These are phyloP conservation scores for Aspidapion aeneum DNA, from an alignment of 2,888 invertebrate species.

Conservation along the genomic window DNA sequence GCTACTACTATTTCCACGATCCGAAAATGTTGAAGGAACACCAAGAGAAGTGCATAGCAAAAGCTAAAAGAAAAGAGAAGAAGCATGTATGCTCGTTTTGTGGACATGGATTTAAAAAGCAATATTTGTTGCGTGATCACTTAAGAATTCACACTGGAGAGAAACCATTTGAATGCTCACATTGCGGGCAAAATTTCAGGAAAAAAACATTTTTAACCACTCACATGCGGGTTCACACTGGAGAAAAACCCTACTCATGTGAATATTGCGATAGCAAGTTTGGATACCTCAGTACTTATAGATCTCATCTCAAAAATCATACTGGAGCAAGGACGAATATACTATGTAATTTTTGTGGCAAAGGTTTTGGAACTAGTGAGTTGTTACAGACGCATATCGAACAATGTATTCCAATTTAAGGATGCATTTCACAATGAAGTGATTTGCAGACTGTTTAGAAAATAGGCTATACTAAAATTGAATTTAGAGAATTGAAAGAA, in stretches of 20 bases:
- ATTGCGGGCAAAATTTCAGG: slow-evolving; percentile 52
- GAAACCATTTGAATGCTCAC: slow-evolving; percentile 46
- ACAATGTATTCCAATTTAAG: slow-evolving; percentile 24
- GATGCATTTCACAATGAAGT: too few species aligned
- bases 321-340: slow-evolving; percentile 27
- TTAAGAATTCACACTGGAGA: slow-evolving; percentile 49
- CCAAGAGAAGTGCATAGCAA: not conserved
- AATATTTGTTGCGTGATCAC: slow-evolving; percentile 35
- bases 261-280: slow-evolving; percentile 43
- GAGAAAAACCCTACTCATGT: slow-evolving; percentile 42
- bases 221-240: slow-evolving; percentile 42
- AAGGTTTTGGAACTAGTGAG: slow-evolving; percentile 33
- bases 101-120: slow-evolving; percentile 39
- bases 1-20: not conserved
- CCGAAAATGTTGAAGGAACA: not conserved
- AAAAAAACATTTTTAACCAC: slow-evolving; percentile 37
- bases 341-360: slow-evolving; percentile 35
- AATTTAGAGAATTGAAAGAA: too few species aligned
- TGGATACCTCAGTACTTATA: slow-evolving; percentile 37
- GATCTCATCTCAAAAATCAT: slow-evolving; percentile 37
- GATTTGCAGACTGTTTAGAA: too few species aligned
- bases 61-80: not conserved
- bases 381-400: slow-evolving; percentile 33
- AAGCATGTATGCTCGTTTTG: slow-evolving; percentile 39
- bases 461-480: too few species aligned